A percentile compares a stretch with the other conserved stretches of the same genome.
Evolutionary conservation across 2,113 vertebrate genomes (phyloP).

Genomic region (Taxidea taxus): DNA sequence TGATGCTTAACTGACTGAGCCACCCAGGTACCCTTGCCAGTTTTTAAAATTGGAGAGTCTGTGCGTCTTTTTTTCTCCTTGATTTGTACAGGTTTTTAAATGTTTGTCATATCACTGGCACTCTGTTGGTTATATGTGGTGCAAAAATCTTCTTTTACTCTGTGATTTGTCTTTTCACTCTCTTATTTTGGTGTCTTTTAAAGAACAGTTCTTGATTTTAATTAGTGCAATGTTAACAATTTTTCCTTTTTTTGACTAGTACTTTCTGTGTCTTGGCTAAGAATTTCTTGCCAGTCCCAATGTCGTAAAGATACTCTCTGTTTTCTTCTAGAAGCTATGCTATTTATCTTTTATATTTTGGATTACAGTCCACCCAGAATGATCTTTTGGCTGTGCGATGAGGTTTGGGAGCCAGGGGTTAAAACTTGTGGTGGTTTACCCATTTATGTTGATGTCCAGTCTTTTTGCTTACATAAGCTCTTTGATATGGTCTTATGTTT

Average conservation of each 20-base stretch:
- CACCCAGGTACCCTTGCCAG: neutral
- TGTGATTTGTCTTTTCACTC: neutral
- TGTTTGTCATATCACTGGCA: neutral
- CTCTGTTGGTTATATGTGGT: neutral
- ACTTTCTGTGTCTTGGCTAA: neutral
- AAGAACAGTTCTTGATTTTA: conserved; percentile 10
- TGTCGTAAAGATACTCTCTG: neutral
- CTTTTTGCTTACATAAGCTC: neutral
- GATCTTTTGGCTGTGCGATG: neutral
- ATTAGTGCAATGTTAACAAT: neutral
- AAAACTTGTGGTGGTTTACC: neutral
- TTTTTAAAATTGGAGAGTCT: neutral
- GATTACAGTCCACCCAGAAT: neutral
- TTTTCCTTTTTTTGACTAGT: neutral
- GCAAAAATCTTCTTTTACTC: neutral
- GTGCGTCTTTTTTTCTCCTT: neutral
- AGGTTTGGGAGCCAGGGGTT: neutral
- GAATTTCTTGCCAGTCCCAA: neutral
- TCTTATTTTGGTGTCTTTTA: neutral
- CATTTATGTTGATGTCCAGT: neutral
- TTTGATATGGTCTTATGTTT: neutral
- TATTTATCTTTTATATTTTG: neutral
- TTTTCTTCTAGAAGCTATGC: neutral
- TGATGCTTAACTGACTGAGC: neutral
- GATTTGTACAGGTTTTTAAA: neutral